Evolutionary conservation across 2,113 vertebrate genomes (phyloP), one percentile per base, ranked within the genome.

Genomic region (Parus major): DNA sequence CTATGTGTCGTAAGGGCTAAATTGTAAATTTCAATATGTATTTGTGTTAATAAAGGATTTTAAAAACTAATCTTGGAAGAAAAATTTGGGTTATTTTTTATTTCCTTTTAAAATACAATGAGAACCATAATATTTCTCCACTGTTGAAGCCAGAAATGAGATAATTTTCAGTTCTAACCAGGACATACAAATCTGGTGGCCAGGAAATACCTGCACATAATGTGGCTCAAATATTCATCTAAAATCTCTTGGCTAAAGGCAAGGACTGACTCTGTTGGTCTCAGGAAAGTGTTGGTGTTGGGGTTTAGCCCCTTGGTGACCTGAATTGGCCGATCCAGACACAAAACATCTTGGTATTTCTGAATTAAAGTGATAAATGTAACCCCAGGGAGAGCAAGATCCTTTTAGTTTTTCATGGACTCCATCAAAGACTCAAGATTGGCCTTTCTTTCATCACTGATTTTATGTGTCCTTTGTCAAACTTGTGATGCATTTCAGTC

Each of bases 381-480:
- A 73, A 71, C 39, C 33, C 35, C 29, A 52, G 66, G 66, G 60
- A 83, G 39, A 90, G 57, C 11, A 10, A 59, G 11, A 66, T 73
- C 20, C 23, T 69, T 65, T 61, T 23, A 65, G 20, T n/a, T 25
- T 77, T 88, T 76, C 53, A 41, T 14, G 41, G 24, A 25, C 46
- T 71, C n/a, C 53, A 27, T 60, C 55, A 61, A 69, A 65, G n/a
- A 16, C 41, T 46, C 8, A 18, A 82, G 42, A 89, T 4, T 80
- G 49, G 50, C 39, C n/a, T 80, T 60, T 16, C n/a, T 90, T 57
- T 88, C 28, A 57, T 55, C 49, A 11, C 12, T 35, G 46, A 27
- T 93, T 93, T 79, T 49, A 19, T 46, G 15, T 56, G 16, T 53
- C 66, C 53, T 83, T 79, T 86, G 55, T 64, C 75, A 92, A 57